Base-by-base conservation (phyloP, 2,888 invertebrate species). In the Ophraella communa region DNA sequence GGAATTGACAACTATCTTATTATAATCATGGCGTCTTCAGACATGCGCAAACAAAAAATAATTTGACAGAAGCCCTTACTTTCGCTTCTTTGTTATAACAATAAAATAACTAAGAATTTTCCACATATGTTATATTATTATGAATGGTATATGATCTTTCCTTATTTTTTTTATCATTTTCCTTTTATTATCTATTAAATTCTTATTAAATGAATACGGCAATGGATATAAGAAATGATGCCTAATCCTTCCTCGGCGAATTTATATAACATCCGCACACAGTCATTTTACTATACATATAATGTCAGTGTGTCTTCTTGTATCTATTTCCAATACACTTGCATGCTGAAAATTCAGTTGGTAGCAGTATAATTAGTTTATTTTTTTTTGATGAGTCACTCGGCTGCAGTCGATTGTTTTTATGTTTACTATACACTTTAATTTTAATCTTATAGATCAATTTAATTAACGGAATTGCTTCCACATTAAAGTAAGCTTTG, bases 381-480 rank as follows among this genome's bases (percentile, higher is more conserved):
- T 23, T 57, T 51, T 56, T 52, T 62, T 52, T 47, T 47, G 62
- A 54, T 65, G 65, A 65, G 45, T 65, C 65, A 62, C 54, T 30
- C 42, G 24, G 52, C 42, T 30, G 42, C 30, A 21, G 42, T 42
- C 20, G 33, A 42, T 57, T 65, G 62, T 55, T 62, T 62, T 44
- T 18, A 49, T 44, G 61, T 52, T 65, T 58, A 39, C 39, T n/a
- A 30, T 30, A 30, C 30, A 30, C 30, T 39, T 39, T 39, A 39
- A 70, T 74, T 72, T 71, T 70, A 70, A 70, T 69, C 69, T 74
- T 73, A 72, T 74, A 70, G 73, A 76, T 76, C 72, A 74, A 69
- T 70, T 76, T 75, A 73, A 75, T 76, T 76, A 76, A 74, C 74
- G 70, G 73, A 73, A 76, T 76, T 73, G 70, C 71, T 70, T 70